phyloP scores from a whole-genome alignment of 2,888 invertebrate species.

The Cosmia trapezina region DNA sequence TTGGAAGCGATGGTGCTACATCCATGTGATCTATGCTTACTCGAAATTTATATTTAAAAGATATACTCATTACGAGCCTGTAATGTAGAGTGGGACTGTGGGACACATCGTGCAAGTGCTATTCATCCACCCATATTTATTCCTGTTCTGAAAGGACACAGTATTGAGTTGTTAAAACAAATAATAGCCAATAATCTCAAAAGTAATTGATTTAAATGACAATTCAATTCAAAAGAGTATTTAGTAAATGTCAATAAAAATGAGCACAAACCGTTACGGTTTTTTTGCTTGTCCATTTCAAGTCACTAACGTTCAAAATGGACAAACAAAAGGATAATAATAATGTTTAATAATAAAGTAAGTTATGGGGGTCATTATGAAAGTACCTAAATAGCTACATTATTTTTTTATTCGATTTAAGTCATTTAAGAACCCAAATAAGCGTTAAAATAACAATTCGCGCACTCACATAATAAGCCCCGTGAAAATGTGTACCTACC shows the following conservation, averaged over 20 bases:
- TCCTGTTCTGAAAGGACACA: conserved; percentile 20
- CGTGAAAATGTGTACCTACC: conserved; percentile 21
- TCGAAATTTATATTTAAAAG: not conserved
- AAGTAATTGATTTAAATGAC: not conserved
- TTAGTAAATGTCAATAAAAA: conserved; percentile 5
- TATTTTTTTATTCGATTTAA: conserved; percentile 6
- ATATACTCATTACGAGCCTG: no score
- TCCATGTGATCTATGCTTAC: not conserved
- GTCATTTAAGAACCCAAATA: not conserved
- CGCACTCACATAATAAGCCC: conserved; percentile 15
- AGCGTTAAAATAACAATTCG: not conserved
- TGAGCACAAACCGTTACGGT: not conserved
- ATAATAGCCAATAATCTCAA: not conserved
- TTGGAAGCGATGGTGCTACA: no score
- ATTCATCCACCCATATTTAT: not conserved
- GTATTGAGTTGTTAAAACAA: not conserved
- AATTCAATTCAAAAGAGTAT: not conserved
- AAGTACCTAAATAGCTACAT: conserved; percentile 22
- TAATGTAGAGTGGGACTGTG: not conserved
- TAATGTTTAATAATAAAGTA: not conserved
- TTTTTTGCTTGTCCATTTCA: conserved; percentile 76
- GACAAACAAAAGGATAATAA: conserved; percentile 70
- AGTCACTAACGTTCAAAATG: conserved; percentile 73
- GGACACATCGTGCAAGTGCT: not conserved
- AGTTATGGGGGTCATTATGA: conserved; percentile 8